Evolutionary conservation across 2,797 vertebrate species (phyloP), one percentile per base, ranked within the genome.

Genomic region (Mormyrus proboscirostris): DNA sequence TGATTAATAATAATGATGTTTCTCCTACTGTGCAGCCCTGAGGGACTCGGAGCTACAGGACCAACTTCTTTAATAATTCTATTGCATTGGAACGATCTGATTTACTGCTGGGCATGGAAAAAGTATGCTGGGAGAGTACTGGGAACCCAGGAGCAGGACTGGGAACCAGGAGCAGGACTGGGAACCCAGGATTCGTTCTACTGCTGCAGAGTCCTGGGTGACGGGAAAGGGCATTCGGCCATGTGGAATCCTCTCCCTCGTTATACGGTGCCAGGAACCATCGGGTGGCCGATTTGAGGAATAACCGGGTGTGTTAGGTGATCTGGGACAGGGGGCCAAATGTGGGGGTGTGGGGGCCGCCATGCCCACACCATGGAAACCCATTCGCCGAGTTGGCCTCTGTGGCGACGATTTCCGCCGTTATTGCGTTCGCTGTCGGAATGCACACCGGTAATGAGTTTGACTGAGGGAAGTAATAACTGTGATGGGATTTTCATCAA

Each of bases 401-500:
- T 12, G 19, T 12, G 0, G 84, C 22, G 1, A 10, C 25, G 29
- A 33, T 86, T 57, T 59, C 33, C 3, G 29, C 51, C n/a, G 33
- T 59, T 87, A 87, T 87, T 87, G 14, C 85, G 51, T 55, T 59
- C 3, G 25, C 53, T 86, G 85, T 41, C 50, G 10, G 51, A 86
- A 86, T 86, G 29, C 51, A 7, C 29, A 38, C 84, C 88, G 90
- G 93, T 95, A 95, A 95, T 95, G 95, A 95, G 92, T 94, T 90
- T 90, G 89, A 92, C 90, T 90, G 91, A 91, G 88, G 89, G 90
- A 92, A 91, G 92, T 92, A 93, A 94, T 94, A 94, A 93, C 93
- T 88, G 90, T 47, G 89, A 65, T 86, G 92, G 91, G 90, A 92
- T 91, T 93, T 94, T 95, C 92, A 95, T 95, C 94, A 95, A 95